Evolutionary conservation across 2,888 invertebrate genomes (phyloP), one percentile per base, ranked within the genome.

Genomic region (Thereva unica): DNA sequence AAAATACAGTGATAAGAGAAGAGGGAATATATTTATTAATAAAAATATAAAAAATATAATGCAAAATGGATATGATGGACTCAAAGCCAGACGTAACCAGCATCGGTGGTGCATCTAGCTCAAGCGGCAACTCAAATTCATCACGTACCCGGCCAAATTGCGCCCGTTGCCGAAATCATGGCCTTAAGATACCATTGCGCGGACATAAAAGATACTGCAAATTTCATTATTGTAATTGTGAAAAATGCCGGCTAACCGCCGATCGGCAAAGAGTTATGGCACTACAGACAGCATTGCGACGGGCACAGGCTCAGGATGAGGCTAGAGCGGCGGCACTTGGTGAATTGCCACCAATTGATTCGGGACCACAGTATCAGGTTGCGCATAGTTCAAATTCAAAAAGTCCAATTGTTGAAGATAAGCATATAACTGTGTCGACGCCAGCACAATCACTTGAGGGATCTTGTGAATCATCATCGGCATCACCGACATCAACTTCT

Each of bases 161-260:
- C 81, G 94, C 94, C 50, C 88, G 95, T 38, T 96, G 96, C 81
- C 86, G 93, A 69, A 95, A 95, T 83, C 96, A 96, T 82, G 87
- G 90, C 10, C 84, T 92, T 76, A 92, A 92, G 79, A 89, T 93
- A 72, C 88, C 89, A 80, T 85, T 95, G 71, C 94, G 93, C 81
- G 95, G 93, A 10, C 96, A 96, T 84, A 96, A 96, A 80, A 86
- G 93, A 40, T 94, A 93, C 82, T 97, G 96, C 85, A 87, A 88
- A 76, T 95, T 85, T 82, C 88, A 92, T 71, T 85, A 87, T 77
- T 95, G 95, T 82, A 86, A 84, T 69, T 96, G 96, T 82, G 89
- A 90, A 72, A 92, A 92, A 82, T 96, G 96, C 79, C 87, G 89
- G 70, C 82, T 93, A 67, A 94, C 95, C 0, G 91, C 91, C 0